These are phyloP conservation scores for Porites evermanni DNA, from an alignment of 92 coral and sea anemone species.

Conservation along the genomic window DNA sequence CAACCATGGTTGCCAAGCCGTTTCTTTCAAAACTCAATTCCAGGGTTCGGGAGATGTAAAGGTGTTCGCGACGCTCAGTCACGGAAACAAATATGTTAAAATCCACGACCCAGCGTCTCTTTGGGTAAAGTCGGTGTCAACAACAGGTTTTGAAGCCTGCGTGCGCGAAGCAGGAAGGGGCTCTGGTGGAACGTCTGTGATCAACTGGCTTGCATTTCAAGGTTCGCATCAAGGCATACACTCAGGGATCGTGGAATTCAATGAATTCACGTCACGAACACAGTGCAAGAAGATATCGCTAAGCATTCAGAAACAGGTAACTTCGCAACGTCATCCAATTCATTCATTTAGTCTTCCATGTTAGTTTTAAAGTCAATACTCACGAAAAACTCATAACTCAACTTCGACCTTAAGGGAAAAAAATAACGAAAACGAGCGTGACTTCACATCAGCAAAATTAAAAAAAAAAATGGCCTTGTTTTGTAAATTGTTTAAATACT, in stretches of 20 bases:
- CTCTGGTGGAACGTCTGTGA: slow-evolving; percentile 36
- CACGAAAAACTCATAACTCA: no score
- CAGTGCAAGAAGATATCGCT: slow-evolving; percentile 33
- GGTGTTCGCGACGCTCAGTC: slow-evolving; percentile 42
- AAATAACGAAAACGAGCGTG: no score
- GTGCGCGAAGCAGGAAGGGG: slow-evolving; percentile 55
- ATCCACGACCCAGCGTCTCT: slow-evolving; percentile 56
- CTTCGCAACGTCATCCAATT: not conserved
- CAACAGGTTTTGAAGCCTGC: slow-evolving; percentile 55
- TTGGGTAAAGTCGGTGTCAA: slow-evolving; percentile 48
- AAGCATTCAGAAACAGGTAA: not conserved
- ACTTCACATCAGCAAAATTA: no score
- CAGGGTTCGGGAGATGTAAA: slow-evolving; percentile 30
- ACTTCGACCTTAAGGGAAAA: no score
- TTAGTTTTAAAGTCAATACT: no score
- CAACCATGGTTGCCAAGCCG: slow-evolving; percentile 41
- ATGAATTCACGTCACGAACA: slow-evolving; percentile 24
- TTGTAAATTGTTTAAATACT: no score
- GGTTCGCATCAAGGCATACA: slow-evolving; percentile 29
- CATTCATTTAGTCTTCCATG: no score
- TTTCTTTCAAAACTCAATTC: slow-evolving; percentile 39
- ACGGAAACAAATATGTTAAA: slow-evolving; percentile 36
- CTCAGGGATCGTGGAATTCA: slow-evolving; percentile 29
- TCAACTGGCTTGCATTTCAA: slow-evolving; percentile 55
- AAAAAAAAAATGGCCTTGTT: no score